Base-by-base conservation (phyloP, 2,797 vertebrate genomes). In the Hyperoplus lanceolatus region DNA sequence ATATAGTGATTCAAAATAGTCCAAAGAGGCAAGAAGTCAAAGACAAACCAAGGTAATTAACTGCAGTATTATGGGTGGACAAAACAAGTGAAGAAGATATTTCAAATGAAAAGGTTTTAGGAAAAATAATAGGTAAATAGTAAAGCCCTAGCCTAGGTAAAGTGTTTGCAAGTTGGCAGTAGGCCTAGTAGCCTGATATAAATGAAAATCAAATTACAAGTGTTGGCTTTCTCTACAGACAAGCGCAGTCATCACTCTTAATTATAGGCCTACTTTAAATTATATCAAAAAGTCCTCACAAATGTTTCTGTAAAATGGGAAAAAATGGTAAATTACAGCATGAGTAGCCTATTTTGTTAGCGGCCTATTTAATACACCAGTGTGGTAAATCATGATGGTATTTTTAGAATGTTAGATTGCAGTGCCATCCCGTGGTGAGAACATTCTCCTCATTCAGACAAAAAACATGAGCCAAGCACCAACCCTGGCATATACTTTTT, bases 391-490 rank as follows among this genome's bases (percentile, higher is more conserved):
- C 46, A 2, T 10, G 7, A 18, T 16, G 13, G 2, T 41, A 21
- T 64, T 11, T 48, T 0, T 45, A 0, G 2, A 55, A 56, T 51
- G 5, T 75, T 38, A 46, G 2, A 41, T 1, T 43, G 8, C 48
- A 78, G 38, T 29, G 5, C 80, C 86, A 56, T 45, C 80, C 4
- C 39, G 65, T 83, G 86, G 78, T 45, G 3, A 55, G 8, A 50
- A 38, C 3, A 16, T 21, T 1, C 5, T 49, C 21, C 18, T 41
- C 7, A 36, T 64, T 64, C 13, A 39, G 18, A 63, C 21, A 16
- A 13, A 53, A 42, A 65, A 65, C 36, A 21, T 3, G 14, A 63
- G 14, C 21, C 8, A 39, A 12, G 62, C 10, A 18, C 9, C 4
- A 16, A 42, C 29, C 49, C 29, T 14, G 11, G n/a, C 8, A 29